Evolutionary conservation across 2,888 invertebrate genomes (phyloP), one percentile per base, ranked within the genome.

Genomic region (Netelia inedita): DNA sequence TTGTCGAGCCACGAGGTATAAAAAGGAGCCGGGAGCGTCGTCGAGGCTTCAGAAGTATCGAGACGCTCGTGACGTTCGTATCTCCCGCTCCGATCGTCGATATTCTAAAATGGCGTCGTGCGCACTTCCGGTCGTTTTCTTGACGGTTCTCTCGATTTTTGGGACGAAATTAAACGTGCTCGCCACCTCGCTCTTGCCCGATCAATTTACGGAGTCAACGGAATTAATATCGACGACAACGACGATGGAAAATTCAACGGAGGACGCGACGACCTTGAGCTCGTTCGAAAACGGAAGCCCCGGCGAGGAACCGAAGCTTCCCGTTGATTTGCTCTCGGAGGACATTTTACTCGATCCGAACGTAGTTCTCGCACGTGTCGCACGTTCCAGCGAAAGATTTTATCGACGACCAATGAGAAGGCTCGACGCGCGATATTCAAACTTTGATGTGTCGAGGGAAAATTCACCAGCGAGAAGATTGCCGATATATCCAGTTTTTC

Each of bases 401-500:
- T 63, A 76, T 50, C 75, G 81, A 55, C 61, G 80, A 61, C 59
- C 76, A 16, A 35, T 55, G 2, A 46, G 75, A 57, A 61, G 76
- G 43, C 35, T 74, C 50, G 55, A 80, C 16, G 57, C 66, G 6
- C 21, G 43, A 69, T 23, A 63, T 3, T 57, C 61, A 2, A 41
- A 71, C 1, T 35, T 35, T 8, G 35, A 35, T 35, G 35, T 6
- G 6, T 6, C 35, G 43, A 72, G 57, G 63, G 55, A 1, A 73
- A 85, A 88, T 61, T 21, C 9, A 9, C 10, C 11, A 75, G 61
- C 19, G 14, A 46, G 46, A 16, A 84, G 59, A n/a, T 53, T 69
- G 16, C 87, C 86, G 23, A 87, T 82, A 21, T 89, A 91, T 75
- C 91, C 91, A 0, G 88, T 92, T 9, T 91, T 91, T 82, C 88